phyloP scores from a whole-genome alignment of 2,113 vertebrate genomes.

The Syngnathus typhle region DNA sequence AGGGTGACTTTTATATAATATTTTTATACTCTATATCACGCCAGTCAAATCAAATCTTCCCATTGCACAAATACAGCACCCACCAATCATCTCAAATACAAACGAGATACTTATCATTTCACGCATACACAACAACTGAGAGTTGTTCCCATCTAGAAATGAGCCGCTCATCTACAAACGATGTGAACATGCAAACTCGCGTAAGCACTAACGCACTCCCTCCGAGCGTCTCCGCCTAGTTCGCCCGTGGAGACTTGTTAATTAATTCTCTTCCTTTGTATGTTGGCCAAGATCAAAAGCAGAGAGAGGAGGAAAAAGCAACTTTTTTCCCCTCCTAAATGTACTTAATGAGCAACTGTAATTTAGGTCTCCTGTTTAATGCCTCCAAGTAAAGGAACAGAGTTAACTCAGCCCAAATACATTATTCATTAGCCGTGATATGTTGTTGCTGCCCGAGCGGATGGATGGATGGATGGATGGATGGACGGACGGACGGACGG shows the following conservation, averaged over 20 bases:
- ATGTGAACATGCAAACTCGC: constrained; percentile 11
- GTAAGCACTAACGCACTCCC: constrained; percentile 18
- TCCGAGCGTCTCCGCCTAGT: constrained; percentile 48
- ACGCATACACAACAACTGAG: constrained; percentile 17
- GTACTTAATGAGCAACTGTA: constrained; percentile 62
- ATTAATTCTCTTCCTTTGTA: constrained; percentile 68
- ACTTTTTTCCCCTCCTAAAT: constrained; percentile 55
- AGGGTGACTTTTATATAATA: not conserved
- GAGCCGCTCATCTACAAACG: constrained; percentile 16
- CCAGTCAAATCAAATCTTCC: not conserved
- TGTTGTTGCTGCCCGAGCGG: not conserved
- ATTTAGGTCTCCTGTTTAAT: constrained; percentile 44
- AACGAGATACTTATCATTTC: not conserved
- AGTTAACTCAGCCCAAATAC: constrained; percentile 60
- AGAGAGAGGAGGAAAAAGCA: constrained; percentile 52
- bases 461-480: constrained; percentile 7
- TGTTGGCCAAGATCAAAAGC: constrained; percentile 63
- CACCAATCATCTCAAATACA: not conserved
- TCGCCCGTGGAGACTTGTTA: constrained; percentile 61
- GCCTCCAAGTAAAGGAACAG: constrained; percentile 49
- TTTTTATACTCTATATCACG: not conserved
- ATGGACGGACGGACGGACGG: not conserved
- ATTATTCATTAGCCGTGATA: constrained; percentile 51
- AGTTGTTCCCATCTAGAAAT: constrained; percentile 18
- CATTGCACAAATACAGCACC: not conserved